Percentiles rank a stretch among this genome's conserved stretches.
phyloP scores from a whole-genome alignment of 2,113 vertebrate genomes.

The Clupea harengus region DNA sequence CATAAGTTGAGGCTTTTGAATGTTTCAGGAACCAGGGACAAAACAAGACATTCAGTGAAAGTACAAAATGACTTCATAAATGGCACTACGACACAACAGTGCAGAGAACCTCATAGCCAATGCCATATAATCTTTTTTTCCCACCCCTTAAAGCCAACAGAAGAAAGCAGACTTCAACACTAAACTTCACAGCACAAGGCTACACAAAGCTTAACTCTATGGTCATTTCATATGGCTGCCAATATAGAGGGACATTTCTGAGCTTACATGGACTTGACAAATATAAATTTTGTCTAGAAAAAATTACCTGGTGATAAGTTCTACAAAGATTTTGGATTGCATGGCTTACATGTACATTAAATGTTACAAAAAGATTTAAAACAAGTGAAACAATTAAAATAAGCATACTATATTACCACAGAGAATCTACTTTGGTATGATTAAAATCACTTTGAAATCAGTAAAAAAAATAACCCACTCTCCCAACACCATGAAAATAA shows the following conservation, averaged over 20 bases:
- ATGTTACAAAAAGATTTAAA: conserved; percentile 28
- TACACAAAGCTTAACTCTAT: conserved; percentile 15
- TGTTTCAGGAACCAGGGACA: not conserved
- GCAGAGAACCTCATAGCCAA: not conserved
- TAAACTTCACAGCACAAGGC: conserved; percentile 37
- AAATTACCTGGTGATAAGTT: conserved; percentile 9
- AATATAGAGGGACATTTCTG: conserved; percentile 15
- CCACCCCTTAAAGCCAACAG: not conserved
- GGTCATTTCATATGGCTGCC: not conserved
- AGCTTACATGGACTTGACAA: not conserved
- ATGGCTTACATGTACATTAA: conserved; percentile 29
- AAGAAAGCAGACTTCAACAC: conserved; percentile 29
- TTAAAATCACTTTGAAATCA: conserved; percentile 3
- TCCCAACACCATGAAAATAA: not conserved
- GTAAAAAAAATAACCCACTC: not conserved
- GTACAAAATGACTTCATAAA: not conserved
- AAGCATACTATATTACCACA: not conserved
- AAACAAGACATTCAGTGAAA: not conserved
- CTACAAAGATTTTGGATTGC: conserved; percentile 22
- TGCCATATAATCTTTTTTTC: not conserved
- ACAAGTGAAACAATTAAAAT: conserved; percentile 6
- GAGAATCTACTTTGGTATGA: conserved; percentile 18
- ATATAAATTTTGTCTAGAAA: not conserved
- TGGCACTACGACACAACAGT: not conserved
- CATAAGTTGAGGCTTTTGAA: not conserved